Base-by-base conservation (phyloP, 2,113 vertebrate species). In the Columbina picui region DNA sequence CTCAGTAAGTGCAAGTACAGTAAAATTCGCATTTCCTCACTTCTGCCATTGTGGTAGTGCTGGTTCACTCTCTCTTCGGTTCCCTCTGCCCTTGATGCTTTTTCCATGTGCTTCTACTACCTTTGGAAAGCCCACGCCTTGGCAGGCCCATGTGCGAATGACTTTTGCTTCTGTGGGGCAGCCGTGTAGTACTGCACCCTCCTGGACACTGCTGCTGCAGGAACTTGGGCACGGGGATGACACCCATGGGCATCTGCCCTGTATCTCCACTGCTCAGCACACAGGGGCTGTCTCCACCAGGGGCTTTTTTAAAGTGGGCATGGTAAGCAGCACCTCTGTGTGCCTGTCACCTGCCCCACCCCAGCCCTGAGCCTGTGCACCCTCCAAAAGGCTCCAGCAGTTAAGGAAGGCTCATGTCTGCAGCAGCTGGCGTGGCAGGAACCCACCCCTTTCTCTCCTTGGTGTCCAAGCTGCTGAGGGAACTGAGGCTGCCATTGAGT, bases 1-100 rank as follows among this genome's bases (percentile, higher is more conserved):
- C 93, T 98, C 18, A 99, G 99, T 99, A 96, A 93, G 99, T 98
- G 53, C 53, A 82, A 43, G 30, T 20, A 15, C 10, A 38, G 26
- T 43, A 50, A 64, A 84, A 52, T 5, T 1, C 32, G 17, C 32
- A 20, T 41, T 91, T 78, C 52, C 47, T 84, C 9, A 12, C 14
- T 23, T 47, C 57, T 68, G 43, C 41, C 23, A 14, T 2, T 30
- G 14, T 15, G 45, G 70, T 38, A 49, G 53, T 8, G 8, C n/a
- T 10, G 9, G 1, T 41, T 50, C 6, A 1, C 45, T 39, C 22
- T 39, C 25, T 20, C 59, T 36, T 59, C 41, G 8, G 2, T 43
- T 68, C 25, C n/a, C 63, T 21, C 79, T 67, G 12, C 49, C 34
- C 10, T 14, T 41, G 36, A 8, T 64, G 34, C 3, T 45, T 82